Evolutionary conservation across 2,888 invertebrate species (phyloP), one percentile per base, ranked within the genome.

Genomic region (Chrysopilus asiliformis): DNA sequence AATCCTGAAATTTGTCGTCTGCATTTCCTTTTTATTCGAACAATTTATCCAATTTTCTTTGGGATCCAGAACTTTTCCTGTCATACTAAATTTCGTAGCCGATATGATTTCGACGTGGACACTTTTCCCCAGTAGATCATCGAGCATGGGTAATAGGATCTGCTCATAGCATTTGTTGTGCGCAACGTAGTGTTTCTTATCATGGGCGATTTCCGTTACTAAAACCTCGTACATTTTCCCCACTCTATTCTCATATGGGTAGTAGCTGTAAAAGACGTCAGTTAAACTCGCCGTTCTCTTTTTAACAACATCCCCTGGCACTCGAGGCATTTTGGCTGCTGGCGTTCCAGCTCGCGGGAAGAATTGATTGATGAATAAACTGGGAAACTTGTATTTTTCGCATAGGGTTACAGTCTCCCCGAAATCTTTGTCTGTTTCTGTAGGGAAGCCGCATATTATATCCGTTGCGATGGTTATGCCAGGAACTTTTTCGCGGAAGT

Each of bases 361-460:
- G 66, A 91, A 98, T 66, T 98, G 97, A 67, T 98, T 98, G 52
- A 97, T 97, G 61, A 95, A 98, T 5, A 98, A 70, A 50, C 84
- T 82, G 0, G 94, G 87, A 60, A 98, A 98, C 48, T 78, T 74
- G 60, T 94, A 85, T 55, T 85, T 77, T 43, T 67, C 65, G 47
- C 97, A 93, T 1, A 98, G 67, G 0, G 67, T 57, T 68, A 94
- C 65, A 0, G 94, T 95, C 43, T 87, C 80, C 32, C 81, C 74
- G 63, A 98, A 98, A 62, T 98, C 87, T 9, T 65, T 60, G 30
- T 80, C 82, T 0, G 87, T 91, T 68, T 98, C 98, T 0, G 90
- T 91, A 0, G 98, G 98, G 64, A 97, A 98, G 1, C 97, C 97
- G 60, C 95, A 95, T 52, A 98, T 98, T 30, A 98, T 84, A 57